Evolutionary conservation across 2,797 vertebrate species (phyloP), one percentile per base, ranked within the genome.

Genomic region (Bradypodion pumilum): DNA sequence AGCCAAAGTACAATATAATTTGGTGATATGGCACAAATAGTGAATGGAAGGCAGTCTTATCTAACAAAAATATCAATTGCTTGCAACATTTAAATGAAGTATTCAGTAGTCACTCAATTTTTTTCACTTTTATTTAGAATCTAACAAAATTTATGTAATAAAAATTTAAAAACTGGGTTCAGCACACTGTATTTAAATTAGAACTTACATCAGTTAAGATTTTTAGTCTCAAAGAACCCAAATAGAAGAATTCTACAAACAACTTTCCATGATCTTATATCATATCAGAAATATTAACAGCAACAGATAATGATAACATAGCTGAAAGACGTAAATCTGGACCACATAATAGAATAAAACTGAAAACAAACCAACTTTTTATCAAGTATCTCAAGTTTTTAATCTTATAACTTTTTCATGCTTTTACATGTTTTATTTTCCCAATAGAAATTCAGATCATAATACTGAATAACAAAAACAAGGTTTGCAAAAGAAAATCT

Each of bases 361-460:
- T 89, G 65, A 86, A 76, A 74, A 91, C 88, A 92, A 90, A 87
- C 7, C 88, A 90, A 91, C 49, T 86, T 87, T 89, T 93, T 92
- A 90, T 91, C 87, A 93, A 90, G 83, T 87, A 78, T 84, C 7
- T 63, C 74, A 70, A 25, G 52, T 56, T 56, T 82, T 42, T 74
- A 63, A 63, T 73, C 44, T n/a, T 88, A 89, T 83, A 74, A 89
- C 87, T 84, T 92, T 1, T 27, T 85, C 91, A 89, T 92, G 89
- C 90, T 90, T 90, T 88, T 91, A 87, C 32, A 93, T 84, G 91
- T 81, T 87, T 80, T 92, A 35, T 69, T 82, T 66, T 88, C 69
- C 76, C 91, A 91, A 74, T 86, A 90, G 35, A 88, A 83, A 2
- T n/a, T 59, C 84, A 74, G 69, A 42, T 80, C n/a, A 63, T 72